Base-by-base conservation (phyloP, 2,797 vertebrate genomes). In the Phoxinus dragarum region DNA sequence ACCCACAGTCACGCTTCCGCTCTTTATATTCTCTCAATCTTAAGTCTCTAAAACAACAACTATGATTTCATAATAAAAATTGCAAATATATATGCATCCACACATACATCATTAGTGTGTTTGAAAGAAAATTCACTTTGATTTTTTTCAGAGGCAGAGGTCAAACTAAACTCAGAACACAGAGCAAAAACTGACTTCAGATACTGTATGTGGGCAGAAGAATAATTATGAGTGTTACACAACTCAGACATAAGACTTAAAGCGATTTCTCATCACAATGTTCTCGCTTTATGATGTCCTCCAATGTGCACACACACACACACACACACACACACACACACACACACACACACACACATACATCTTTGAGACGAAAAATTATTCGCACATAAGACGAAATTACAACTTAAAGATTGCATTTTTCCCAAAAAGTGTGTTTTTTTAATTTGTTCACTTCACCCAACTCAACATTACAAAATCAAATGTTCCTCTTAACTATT, bases 141-240 rank as follows among this genome's bases (percentile, higher is more conserved):
- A 75, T 8, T 54, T 56, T 27, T 34, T 23, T 76, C 54, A 23
- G 4, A 59, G 38, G 54, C 11, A 61, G 34, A 77, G 36, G 36
- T 78, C 76, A 64, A 78, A 31, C 38, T 44, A 44, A 64, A 78
- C 16, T 9, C n/a, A 21, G 14, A 78, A 19, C 40, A 16, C 17
- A 52, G 19, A 38, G 74, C 34, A 56, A 76, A 56, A 56, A 38
- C 40, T 27, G 38, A 64, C 16, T 64, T 61, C 3, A 44, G 56
- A 64, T 19, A 27, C 38, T 40, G 23, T 11, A 59, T 78, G 76
- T 78, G n/a, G 76, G 76, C 54, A 61, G 76, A 42, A 78, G 14
- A 78, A 78, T 78, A 61, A 78, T 77, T 40, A 59, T 42, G 14
- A 61, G 75, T 4, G 7, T 44, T 59, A 59, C 21, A 5, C 52